These are phyloP conservation scores for Anarsia innoxiella DNA, from an alignment of 2,888 invertebrate species.

Conservation along the genomic window DNA sequence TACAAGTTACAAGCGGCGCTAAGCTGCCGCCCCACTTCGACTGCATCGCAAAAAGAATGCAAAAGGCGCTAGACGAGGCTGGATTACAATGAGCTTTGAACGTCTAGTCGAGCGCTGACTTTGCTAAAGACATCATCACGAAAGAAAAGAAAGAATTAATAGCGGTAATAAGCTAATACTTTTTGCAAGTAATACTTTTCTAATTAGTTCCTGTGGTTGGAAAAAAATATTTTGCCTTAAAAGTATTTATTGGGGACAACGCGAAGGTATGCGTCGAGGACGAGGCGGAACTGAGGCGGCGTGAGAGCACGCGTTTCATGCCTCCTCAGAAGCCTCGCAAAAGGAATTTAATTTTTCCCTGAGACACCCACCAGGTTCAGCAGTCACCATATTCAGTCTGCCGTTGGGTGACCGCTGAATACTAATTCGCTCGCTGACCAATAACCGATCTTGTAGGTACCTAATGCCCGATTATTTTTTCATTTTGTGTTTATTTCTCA, in stretches of 20 bases:
- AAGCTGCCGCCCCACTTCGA: constrained; percentile 34
- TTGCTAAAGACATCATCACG: constrained; percentile 22
- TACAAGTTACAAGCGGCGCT: constrained; percentile 43
- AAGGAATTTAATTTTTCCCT: constrained; percentile 60
- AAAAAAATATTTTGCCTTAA: too few relatives aligned
- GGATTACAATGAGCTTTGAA: constrained; percentile 36
- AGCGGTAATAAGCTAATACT: too few relatives aligned
- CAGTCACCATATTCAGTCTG: constrained; percentile 43
- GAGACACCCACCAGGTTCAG: constrained; percentile 35
- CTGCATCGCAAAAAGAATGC: constrained; percentile 43
- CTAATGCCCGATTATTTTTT: too few relatives aligned
- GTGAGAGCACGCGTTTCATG: constrained; percentile 28
- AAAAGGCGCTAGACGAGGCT: constrained; percentile 30
- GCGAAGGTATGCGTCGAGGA: too few relatives aligned
- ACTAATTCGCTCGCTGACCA: constrained; percentile 37
- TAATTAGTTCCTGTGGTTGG: too few relatives aligned
- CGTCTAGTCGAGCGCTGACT: constrained; percentile 25
- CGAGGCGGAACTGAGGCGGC: too few relatives aligned
- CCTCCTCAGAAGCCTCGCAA: constrained; percentile 18
- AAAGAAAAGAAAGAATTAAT: too few relatives aligned
- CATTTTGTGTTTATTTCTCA: too few relatives aligned
- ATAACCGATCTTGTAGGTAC: too few relatives aligned
- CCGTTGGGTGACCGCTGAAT: constrained; percentile 39
- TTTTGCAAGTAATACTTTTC: too few relatives aligned
- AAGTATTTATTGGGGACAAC: constrained; percentile 1